phyloP scores from a whole-genome alignment of 2,797 vertebrate genomes.

The Chloroceryle amazona region DNA sequence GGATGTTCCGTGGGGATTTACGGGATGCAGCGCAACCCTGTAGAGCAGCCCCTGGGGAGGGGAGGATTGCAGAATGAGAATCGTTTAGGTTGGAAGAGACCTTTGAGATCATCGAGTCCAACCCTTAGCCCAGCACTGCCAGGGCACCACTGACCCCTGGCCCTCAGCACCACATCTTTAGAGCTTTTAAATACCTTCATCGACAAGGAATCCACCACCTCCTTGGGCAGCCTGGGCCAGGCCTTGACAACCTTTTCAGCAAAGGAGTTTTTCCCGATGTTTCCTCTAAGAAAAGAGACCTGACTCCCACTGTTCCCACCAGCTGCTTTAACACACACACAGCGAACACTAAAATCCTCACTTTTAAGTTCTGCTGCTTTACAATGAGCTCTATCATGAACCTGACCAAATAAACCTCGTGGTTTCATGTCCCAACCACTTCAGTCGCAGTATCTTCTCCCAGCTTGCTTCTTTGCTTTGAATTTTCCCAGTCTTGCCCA shows the following conservation, averaged over 20 bases:
- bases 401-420: background rate
- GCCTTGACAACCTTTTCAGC: too few relatives aligned
- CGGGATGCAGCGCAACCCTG: rapidly evolving
- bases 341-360: background rate
- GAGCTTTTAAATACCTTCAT: too few relatives aligned
- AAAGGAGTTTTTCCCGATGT: too few relatives aligned
- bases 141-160: too few relatives aligned
- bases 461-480: background rate
- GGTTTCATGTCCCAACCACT: background rate
- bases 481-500: background rate
- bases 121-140: too few relatives aligned
- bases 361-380: background rate
- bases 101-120: too few relatives aligned
- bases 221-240: too few relatives aligned
- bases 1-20: background rate
- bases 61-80: too few relatives aligned
- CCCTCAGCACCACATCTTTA: too few relatives aligned
- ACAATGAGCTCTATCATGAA: background rate
- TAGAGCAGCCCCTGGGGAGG: background rate
- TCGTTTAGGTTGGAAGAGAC: background rate
- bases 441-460: rapidly evolving
- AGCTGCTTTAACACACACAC: background rate
- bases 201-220: too few relatives aligned
- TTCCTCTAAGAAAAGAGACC: too few relatives aligned
- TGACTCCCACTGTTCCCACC: too few relatives aligned